A percentile compares a stretch with the other conserved stretches of the same genome.
Conservation (phyloP, 1,140 invertebrate genomes). For the Lordiphosa clarofinis region DNA sequence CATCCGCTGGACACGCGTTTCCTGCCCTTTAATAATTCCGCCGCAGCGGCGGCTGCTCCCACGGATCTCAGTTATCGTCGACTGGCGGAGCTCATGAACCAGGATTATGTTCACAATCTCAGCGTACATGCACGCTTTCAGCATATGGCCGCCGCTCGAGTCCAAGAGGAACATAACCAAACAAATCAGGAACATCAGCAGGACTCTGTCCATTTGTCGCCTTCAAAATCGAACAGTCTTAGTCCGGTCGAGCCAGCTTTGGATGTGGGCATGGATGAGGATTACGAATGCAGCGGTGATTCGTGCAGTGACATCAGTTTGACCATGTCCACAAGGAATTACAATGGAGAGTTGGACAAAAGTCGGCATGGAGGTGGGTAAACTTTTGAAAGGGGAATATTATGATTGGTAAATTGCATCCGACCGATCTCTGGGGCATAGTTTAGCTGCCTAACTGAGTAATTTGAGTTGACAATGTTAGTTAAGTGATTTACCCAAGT, state of each 20-base stretch:
- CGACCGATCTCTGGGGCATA: no score
- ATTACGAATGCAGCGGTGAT: slow-evolving; percentile 73
- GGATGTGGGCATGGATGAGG: slow-evolving; percentile 73
- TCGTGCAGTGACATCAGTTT: slow-evolving; percentile 78
- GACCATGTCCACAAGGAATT: slow-evolving; percentile 74
- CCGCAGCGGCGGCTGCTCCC: slow-evolving; percentile 18
- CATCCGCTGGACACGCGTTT: slow-evolving; percentile 59
- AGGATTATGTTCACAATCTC: slow-evolving; percentile 67
- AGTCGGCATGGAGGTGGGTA: slow-evolving; percentile 66
- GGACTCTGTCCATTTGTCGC: slow-evolving; percentile 32
- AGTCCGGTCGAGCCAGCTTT: slow-evolving; percentile 53
- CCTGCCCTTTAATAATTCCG: slow-evolving; percentile 52
- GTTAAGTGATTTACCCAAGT: no score
- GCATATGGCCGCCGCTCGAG: slow-evolving; percentile 48
- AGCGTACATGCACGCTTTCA: slow-evolving; percentile 61
- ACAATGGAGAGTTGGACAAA: slow-evolving; percentile 66
- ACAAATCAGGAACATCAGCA: slow-evolving; percentile 20
- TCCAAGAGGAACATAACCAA: slow-evolving; percentile 39
- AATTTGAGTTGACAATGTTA: no score
- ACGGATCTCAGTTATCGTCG: slow-evolving; percentile 60
- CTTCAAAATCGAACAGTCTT: slow-evolving; percentile 40
- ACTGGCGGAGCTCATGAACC: slow-evolving; percentile 65
- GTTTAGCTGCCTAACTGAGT: no score
- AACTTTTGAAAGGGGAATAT: background rate
- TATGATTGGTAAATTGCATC: background rate